These are phyloP conservation scores for Bombus consobrinus DNA, from an alignment of 1,140 invertebrate genomes.

Conservation along the genomic window DNA sequence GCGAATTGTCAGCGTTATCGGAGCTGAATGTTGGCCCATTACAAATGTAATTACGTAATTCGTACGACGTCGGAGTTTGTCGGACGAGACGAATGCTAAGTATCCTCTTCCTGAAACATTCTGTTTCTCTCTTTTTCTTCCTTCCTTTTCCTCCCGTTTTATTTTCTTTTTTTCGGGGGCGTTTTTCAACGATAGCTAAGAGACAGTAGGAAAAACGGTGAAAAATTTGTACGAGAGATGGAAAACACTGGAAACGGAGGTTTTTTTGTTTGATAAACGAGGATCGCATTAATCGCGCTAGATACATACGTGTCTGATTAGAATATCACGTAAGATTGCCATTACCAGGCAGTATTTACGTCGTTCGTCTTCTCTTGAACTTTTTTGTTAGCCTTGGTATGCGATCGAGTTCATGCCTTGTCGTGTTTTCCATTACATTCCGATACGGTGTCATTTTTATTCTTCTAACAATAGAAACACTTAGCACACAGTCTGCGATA, in stretches of 20 bases:
- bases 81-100: slow-evolving; percentile 46
- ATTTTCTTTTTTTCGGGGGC: too few species aligned
- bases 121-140: not conserved
- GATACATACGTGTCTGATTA: too few species aligned
- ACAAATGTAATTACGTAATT: slow-evolving; percentile 66
- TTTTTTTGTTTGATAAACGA: too few species aligned
- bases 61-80: slow-evolving; percentile 38
- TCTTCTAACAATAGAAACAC: too few species aligned
- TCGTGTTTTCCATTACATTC: not conserved
- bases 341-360: not conserved
- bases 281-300: too few species aligned
- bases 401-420: not conserved
- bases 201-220: not conserved
- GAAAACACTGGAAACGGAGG: not conserved
- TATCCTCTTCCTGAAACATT: slow-evolving; percentile 53
- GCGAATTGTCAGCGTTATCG: slow-evolving; percentile 58
- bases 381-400: not conserved
- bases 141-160: not conserved
- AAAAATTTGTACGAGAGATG: too few species aligned
- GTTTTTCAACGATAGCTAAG: not conserved
- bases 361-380: not conserved
- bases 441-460: not conserved
- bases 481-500: too few species aligned
- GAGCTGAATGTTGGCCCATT: slow-evolving; percentile 53
- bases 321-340: too few species aligned